Conservation (phyloP, 2,113 vertebrate genomes). For the Ceyx cyanopectus region DNA sequence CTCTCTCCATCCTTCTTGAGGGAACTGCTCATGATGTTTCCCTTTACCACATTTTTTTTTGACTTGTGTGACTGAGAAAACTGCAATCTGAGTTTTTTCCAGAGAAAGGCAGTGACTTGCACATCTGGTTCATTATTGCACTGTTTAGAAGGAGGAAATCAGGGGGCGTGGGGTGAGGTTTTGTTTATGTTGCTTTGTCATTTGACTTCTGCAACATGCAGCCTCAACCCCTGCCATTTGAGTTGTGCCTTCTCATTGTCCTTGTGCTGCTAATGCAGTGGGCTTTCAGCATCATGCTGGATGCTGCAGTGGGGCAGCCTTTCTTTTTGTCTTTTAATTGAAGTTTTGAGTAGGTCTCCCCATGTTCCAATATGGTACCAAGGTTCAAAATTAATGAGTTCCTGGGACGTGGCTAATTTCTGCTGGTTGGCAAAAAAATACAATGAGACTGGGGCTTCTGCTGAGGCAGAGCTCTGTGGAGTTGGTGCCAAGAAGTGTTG, state of each 20-base stretch:
- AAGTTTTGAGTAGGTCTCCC: not conserved
- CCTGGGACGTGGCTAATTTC: not conserved
- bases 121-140: constrained; percentile 24
- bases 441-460: not conserved
- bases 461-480: not conserved
- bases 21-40: not conserved
- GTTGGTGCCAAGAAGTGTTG: not conserved
- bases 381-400: not conserved
- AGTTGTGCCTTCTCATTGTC: not conserved
- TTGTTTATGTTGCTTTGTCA: constrained; percentile 50
- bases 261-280: not conserved
- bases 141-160: constrained; percentile 44
- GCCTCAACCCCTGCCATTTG: not conserved
- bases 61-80: not conserved
- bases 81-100: not conserved
- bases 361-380: not conserved
- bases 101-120: not conserved
- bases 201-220: not conserved
- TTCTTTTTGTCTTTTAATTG: not conserved
- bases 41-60: not conserved
- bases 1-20: not conserved
- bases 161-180: not conserved
- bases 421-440: not conserved
- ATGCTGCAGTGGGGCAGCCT: not conserved
- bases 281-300: not conserved